Evolutionary conservation across 2,888 invertebrate genomes (phyloP), one percentile per base, ranked within the genome.

Genomic region (Luffia ferchaultella): DNA sequence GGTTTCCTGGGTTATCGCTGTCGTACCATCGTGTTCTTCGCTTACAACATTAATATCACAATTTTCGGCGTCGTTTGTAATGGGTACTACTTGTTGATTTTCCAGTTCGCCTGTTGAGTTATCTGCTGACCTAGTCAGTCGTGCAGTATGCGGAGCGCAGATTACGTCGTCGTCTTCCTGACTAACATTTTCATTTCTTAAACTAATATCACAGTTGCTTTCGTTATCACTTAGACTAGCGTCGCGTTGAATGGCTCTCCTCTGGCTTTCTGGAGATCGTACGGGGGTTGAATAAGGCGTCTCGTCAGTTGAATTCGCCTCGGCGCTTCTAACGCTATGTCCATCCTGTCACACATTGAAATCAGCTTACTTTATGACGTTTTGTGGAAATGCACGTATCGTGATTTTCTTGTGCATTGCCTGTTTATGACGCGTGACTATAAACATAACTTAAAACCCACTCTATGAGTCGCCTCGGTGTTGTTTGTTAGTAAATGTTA

Each of bases 81-180:
- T 19, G 43, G 18, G n/a, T 9, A 16, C 19, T 45, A 40, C 16
- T 9, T 15, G 20, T 30, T 20, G 20, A 20, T 16, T 46, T 20
- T 16, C 15, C 15, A 1, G 16, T n/a, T 42, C 48, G 16, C 20
- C 42, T 5, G 17, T 60, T 61, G 60, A 57, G 62, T 57, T 56
- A 20, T 18, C 19, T 2, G 16, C 17, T 7, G 30, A 7, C n/a
- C n/a, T n/a, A n/a, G n/a, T n/a, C n/a, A n/a, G n/a, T n/a, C n/a
- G n/a, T 7, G 30, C 30, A 3, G 5, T 3, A 30, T 30, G 30
- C 30, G 3, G 30, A 12, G 30, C 5, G 30, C 5, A 79, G 62
- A 80, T 79, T 1, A 78, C 78, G 41, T 80, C 86, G 61, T 85
- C 85, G 57, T 85, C 85, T 47, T 85, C 83, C 54, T 80, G 83